Evolutionary conservation across 2,113 vertebrate species (phyloP).

Genomic region (Macrotus californicus): DNA sequence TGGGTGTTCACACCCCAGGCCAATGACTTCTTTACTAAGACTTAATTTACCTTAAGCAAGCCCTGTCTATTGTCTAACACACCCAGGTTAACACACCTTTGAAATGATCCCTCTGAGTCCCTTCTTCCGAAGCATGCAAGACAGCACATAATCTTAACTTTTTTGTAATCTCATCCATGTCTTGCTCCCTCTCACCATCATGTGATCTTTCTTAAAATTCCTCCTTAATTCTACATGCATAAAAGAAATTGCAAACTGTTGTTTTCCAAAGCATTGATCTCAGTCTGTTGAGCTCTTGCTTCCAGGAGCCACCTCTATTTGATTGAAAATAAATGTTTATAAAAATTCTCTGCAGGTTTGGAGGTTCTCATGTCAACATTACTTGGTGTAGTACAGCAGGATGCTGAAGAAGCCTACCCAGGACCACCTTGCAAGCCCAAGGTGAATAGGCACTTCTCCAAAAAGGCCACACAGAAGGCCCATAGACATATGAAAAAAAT

Average conservation of each 20-base stretch:
- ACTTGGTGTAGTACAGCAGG: neutral
- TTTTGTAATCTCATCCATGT: neutral
- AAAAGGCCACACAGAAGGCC: no score
- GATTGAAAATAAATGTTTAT: neutral
- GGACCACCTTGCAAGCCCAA: neutral
- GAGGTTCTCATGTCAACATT: neutral
- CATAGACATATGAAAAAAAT: no score
- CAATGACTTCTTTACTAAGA: neutral
- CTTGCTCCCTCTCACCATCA: neutral
- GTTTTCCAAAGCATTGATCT: neutral
- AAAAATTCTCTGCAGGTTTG: neutral
- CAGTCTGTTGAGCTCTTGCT: neutral
- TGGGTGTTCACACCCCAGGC: neutral
- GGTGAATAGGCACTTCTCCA: no score
- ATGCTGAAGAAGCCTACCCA: neutral
- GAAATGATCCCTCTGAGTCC: neutral
- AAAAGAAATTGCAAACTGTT: neutral
- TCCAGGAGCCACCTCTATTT: neutral
- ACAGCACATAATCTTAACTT: neutral
- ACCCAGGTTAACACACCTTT: neutral
- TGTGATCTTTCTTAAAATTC: neutral
- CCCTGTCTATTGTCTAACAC: neutral
- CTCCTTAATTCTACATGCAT: neutral
- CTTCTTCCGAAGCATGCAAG: neutral
- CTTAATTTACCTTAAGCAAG: neutral